phyloP scores from a whole-genome alignment of 30 jellyfish, hydroid and myxozoan species.

The Chrysaora quinquecirrha region DNA sequence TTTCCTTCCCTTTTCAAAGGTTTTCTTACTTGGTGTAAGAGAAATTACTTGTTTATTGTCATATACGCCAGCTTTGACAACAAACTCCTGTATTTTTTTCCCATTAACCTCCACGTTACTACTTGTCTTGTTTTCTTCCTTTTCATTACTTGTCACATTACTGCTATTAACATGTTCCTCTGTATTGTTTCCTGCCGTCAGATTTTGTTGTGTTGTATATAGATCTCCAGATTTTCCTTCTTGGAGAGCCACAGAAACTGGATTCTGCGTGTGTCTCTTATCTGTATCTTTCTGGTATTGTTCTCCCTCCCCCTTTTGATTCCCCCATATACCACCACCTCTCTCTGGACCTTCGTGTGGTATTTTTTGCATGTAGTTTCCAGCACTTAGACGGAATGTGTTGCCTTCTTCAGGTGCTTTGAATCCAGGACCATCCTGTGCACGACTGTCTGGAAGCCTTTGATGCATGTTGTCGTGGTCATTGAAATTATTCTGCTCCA shows the following conservation, averaged over 20 bases:
- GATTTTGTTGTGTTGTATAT: background rate
- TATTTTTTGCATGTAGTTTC: background rate
- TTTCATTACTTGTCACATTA: background rate
- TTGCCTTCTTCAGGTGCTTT: background rate
- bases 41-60: background rate
- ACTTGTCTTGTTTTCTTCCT: background rate
- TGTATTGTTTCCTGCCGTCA: background rate
- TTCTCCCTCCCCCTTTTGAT: constrained; percentile 51
- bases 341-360: constrained; percentile 76
- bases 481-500: background rate
- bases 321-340: constrained; percentile 76
- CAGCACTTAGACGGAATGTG: constrained; percentile 9
- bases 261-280: background rate
- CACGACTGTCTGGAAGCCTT: background rate
- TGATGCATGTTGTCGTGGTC: no score
- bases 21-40: background rate
- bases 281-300: background rate
- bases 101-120: background rate
- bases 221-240: background rate
- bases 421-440: background rate
- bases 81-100: background rate
- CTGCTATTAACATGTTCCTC: background rate
- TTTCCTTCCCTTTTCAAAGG: background rate
- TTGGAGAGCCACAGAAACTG: background rate
- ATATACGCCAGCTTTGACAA: background rate